Conservation (phyloP, 37 sponge, comb jelly and placozoan genomes). For the Hexactinellida sp. region DNA sequence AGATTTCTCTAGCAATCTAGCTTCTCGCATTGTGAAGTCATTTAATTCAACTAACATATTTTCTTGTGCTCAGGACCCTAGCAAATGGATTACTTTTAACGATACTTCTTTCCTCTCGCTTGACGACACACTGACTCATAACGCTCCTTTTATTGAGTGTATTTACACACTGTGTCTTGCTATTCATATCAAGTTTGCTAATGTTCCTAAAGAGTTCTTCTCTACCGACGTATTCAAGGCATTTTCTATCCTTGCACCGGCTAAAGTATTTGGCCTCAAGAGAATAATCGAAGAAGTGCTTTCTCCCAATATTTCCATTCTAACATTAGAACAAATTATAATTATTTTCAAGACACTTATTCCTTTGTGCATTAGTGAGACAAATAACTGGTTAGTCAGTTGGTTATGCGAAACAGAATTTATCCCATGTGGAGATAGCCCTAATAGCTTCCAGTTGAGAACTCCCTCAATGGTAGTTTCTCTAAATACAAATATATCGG, state of each 20-base stretch:
- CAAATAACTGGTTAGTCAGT: background rate
- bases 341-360: background rate
- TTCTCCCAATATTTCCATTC: background rate
- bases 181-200: background rate
- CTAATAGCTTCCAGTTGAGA: background rate
- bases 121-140: background rate
- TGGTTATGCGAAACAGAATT: background rate
- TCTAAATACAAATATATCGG: background rate
- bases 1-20: background rate
- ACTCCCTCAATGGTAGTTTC: background rate
- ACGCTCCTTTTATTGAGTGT: background rate
- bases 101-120: background rate
- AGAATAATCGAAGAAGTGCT: background rate
- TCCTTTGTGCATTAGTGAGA: background rate
- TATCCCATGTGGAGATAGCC: background rate
- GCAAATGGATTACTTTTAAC: background rate
- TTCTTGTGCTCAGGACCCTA: background rate
- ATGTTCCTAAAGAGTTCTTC: background rate
- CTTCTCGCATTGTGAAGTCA: background rate
- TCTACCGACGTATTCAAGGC: background rate
- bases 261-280: background rate
- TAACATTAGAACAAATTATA: background rate
- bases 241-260: background rate
- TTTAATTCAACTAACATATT: background rate
- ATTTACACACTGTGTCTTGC: background rate